Evolutionary conservation across 2,797 vertebrate species (phyloP).

Genomic region (Buphagus erythrorhynchus): DNA sequence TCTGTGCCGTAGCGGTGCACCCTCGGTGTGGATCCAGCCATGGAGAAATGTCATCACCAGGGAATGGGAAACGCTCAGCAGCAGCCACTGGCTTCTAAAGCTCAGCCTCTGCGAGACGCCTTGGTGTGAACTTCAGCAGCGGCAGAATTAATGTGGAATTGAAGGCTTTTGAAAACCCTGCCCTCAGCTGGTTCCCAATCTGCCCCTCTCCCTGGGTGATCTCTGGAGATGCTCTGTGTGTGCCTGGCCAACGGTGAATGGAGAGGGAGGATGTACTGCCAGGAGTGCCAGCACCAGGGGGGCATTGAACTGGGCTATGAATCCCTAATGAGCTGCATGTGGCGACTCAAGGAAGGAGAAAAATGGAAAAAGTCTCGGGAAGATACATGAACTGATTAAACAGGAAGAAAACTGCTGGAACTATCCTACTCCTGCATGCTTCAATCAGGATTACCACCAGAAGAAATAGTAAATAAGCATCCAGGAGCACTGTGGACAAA

Average conservation of each 20-base stretch:
- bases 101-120: rapidly evolving
- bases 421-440: not conserved
- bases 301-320: not conserved
- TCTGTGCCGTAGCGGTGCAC: not conserved
- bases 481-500: not conserved
- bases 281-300: not conserved
- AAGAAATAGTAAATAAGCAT: not conserved
- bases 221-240: not conserved
- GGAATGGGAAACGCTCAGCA: not conserved
- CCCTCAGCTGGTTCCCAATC: not conserved
- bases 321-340: not conserved
- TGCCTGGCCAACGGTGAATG: not conserved
- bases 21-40: not conserved
- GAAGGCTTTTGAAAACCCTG: not conserved
- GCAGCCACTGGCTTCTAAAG: not conserved
- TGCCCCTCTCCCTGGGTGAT: not conserved
- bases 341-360: not conserved
- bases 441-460: not conserved
- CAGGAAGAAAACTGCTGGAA: not conserved
- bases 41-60: not conserved
- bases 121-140: not conserved
- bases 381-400: not conserved
- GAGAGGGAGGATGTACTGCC: not conserved
- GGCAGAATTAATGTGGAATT: not conserved
- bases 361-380: not conserved